Evolutionary conservation across 1,140 invertebrate species (phyloP), one percentile per base, ranked within the genome.

Genomic region (Zaprionus africanus): DNA sequence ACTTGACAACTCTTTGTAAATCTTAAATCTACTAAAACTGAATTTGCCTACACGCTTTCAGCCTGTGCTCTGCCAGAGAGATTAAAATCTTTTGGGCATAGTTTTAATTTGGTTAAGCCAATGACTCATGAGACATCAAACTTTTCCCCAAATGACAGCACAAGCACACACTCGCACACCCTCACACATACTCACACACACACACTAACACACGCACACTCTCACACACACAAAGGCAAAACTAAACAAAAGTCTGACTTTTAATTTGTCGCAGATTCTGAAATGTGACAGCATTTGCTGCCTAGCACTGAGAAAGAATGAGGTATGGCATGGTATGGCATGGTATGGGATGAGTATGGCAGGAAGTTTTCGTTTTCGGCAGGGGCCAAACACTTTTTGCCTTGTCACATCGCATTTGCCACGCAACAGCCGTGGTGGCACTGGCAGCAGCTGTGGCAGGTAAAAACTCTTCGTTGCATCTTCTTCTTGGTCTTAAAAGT

Each of bases 241-340:
- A 46, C 41, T 46, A 46, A 46, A 46, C 53, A 75, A 58, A 78
- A 78, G 38, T 54, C 59, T 49, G 70, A 72, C 53, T 78, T 72
- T 81, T 73, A 58, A 77, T 56, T 67, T 80, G 81, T 84, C 81
- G 76, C 69, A 77, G 65, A 59, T 82, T 82, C 79, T 86, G 82
- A 82, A 76, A 87, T 79, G 79, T 82, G 63, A 62, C 76, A 81
- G 70, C 72, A 82, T 67, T 61, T 43, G 61, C 46, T 51, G 31
- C 11, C 19, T n/a, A 19, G 49, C 6, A 9, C n/a, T 5, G n/a
- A n/a, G 34, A 38, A 73, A 36, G 28, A 54, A 22, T 17, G 65
- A 15, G 1, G 1, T 31, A 31, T 9, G 41, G 41, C 2, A 9
- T 2, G 41, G 41, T 6, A n/a, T 43, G 41, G 41, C 3, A 13